Conservation (phyloP, 1,140 invertebrate species). For the Melipona quadrifasciata region DNA sequence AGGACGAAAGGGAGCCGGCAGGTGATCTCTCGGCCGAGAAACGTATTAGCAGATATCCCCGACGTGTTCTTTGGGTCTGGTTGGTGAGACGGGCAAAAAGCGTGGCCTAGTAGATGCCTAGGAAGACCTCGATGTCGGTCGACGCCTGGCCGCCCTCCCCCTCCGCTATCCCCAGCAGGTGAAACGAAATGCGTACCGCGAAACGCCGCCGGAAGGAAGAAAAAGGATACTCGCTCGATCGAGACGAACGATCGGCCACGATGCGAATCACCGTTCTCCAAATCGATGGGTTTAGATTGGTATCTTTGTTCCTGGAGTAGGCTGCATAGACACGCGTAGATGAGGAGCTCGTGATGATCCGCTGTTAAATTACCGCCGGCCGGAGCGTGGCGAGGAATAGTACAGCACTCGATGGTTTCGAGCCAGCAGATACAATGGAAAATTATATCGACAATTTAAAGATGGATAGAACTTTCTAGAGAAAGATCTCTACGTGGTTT, state of each 20-base stretch:
- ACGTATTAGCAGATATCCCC: constrained; percentile 73
- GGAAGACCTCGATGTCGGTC: constrained; percentile 69
- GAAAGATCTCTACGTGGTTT: too few relatives aligned
- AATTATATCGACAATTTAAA: too few relatives aligned
- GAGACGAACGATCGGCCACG: constrained; percentile 38
- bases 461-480: too few relatives aligned
- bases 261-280: constrained; percentile 39
- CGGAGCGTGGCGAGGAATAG: background rate
- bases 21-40: constrained; percentile 71
- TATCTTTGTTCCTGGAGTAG: constrained; percentile 2
- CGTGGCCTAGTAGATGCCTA: constrained; percentile 76
- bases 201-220: constrained; percentile 73
- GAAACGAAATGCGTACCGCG: constrained; percentile 73
- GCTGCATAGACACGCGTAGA: background rate
- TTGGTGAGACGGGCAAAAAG: constrained; percentile 72
- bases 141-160: constrained; percentile 72
- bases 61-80: constrained; percentile 65
- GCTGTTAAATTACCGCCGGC: background rate
- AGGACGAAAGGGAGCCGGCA: constrained; percentile 74
- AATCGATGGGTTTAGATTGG: constrained; percentile 36
- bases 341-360: constrained; percentile 1
- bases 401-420: too few relatives aligned
- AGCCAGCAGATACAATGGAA: too few relatives aligned
- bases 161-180: constrained; percentile 77
- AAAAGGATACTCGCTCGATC: constrained; percentile 68